These are phyloP conservation scores for Chloroceryle aenea DNA, from an alignment of 2,113 vertebrate genomes.

Conservation along the genomic window DNA sequence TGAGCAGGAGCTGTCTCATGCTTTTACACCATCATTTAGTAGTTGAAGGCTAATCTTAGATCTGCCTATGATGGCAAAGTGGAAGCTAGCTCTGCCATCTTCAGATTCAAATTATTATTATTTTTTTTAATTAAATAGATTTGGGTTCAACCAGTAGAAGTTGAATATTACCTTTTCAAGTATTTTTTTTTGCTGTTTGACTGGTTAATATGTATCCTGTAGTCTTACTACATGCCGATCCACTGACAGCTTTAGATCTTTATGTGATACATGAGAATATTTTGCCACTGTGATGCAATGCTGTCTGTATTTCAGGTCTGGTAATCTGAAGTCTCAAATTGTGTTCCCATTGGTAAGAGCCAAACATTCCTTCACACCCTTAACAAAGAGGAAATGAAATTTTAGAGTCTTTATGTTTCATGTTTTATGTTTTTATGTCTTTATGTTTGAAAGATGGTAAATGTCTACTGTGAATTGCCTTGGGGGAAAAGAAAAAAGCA, in stretches of 20 bases:
- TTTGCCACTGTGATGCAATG: neutral
- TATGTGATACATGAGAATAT: neutral
- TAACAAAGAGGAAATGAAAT: slow-evolving; percentile 5
- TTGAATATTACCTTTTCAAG: neutral
- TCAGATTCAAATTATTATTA: neutral
- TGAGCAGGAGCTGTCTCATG: neutral
- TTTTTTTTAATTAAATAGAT: neutral
- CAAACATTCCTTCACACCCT: neutral
- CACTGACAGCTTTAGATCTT: neutral
- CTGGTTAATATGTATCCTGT: neutral
- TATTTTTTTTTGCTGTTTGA: neutral
- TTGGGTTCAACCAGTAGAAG: neutral
- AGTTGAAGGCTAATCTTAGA: slow-evolving; percentile 1
- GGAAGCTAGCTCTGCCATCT: neutral
- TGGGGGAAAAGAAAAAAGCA: neutral
- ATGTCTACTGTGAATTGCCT: neutral
- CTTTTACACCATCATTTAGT: neutral
- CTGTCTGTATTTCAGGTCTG: neutral
- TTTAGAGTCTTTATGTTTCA: neutral
- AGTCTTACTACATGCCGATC: neutral
- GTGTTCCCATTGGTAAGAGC: neutral
- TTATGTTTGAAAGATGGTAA: neutral
- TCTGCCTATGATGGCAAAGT: neutral
- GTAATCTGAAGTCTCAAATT: neutral
- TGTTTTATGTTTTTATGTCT: too few relatives aligned